Evolutionary conservation across 2,113 vertebrate species (phyloP), one percentile per base, ranked within the genome.

Genomic region (Peromyscus maniculatus): DNA sequence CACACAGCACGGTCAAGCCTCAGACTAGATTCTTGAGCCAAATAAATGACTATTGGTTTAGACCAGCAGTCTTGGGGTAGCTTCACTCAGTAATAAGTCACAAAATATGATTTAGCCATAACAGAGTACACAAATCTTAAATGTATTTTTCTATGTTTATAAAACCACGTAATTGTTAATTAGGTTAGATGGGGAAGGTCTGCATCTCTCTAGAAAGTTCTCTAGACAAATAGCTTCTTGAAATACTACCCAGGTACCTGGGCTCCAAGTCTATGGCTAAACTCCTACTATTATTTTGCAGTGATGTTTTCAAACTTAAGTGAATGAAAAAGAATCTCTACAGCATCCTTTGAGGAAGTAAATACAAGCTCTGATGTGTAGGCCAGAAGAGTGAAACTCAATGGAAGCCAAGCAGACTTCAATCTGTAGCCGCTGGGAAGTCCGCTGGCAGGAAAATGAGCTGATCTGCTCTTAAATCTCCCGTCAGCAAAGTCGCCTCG

Each of bases 381-480:
- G 87, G 59, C 91, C 88, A 52, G 88, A 91, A 91, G 69, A 93
- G 59, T 10, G 11, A 69, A 92, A 87, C 75, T 86, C 64, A 31
- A 82, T 67, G 88, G 91, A 95, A 96, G 93, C 78, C 86, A 89
- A 93, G 71, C 83, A 82, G 66, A 79, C 69, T 93, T 91, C 66
- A 88, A 52, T 71, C 39, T 67, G 88, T 49, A 94, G 94, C 79
- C 96, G 84, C 92, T 84, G 89, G 66, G 92, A 96, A 95, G 91
- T 26, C 78, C 71, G 84, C 82, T 33, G 26, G 78, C 94, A 93
- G 89, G 87, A 94, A 90, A 94, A 92, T 10, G 83, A 97, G 72
- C 82, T 39, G 57, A 91, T 96, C 89, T 86, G 77, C 92, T 96
- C 92, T 97, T 89, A 91, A 93, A 83, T 84, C 66, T 87, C 87